A percentile compares a stretch with the other conserved stretches of the same genome.
phyloP scores from a whole-genome alignment of 2,888 invertebrate genomes.

The Flexamia atlantica region DNA sequence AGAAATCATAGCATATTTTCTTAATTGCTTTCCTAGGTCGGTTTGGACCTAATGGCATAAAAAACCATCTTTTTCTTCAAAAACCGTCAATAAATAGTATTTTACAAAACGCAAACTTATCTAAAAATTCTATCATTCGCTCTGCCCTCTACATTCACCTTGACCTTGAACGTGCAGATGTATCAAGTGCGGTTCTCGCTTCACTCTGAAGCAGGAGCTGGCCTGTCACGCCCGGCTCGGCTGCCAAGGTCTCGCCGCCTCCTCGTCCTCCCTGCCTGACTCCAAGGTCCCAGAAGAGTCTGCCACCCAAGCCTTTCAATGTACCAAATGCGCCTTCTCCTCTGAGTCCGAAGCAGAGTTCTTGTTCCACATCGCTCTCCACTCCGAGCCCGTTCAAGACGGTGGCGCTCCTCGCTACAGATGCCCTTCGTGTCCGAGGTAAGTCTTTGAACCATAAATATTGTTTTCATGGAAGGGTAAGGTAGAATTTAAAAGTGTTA shows the following conservation, averaged over 20 bases:
- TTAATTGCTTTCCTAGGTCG: too few relatives aligned
- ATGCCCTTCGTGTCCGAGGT: conserved; percentile 81
- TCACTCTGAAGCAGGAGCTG: conserved; percentile 86
- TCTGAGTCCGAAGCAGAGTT: conserved; percentile 84
- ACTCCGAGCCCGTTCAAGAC: conserved; percentile 74
- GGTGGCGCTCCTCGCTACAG: conserved; percentile 75
- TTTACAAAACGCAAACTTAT: too few relatives aligned
- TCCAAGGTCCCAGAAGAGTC: neutral
- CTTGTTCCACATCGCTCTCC: conserved; percentile 85
- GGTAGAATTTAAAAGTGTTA: too few relatives aligned
- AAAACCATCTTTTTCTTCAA: too few relatives aligned
- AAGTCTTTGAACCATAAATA: too few relatives aligned
- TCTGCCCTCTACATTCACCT: too few relatives aligned
- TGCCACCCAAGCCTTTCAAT: conserved; percentile 70
- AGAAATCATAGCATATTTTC: too few relatives aligned
- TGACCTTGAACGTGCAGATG: conserved; percentile 76
- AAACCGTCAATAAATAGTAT: too few relatives aligned
- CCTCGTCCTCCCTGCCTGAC: neutral
- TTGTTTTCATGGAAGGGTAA: too few relatives aligned
- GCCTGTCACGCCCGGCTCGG: conserved; percentile 81
- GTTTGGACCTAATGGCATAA: too few relatives aligned
- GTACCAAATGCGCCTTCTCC: conserved; percentile 80
- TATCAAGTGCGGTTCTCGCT: conserved; percentile 83
- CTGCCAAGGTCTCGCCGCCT: conserved; percentile 21
- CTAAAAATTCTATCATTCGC: too few relatives aligned